phyloP scores from a whole-genome alignment of 2,888 invertebrate genomes.

The Anthrax anthrax region DNA sequence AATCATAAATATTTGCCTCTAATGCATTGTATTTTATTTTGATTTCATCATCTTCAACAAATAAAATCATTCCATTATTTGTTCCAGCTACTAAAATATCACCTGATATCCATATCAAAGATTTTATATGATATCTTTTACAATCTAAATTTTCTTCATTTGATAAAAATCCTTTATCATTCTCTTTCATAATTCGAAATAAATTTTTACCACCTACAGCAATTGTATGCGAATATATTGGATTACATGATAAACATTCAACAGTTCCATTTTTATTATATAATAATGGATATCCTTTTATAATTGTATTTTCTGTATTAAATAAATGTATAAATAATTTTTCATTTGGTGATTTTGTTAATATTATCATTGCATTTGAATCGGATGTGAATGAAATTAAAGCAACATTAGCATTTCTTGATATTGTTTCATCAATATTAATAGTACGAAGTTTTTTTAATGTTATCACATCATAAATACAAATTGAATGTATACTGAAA shows the following conservation, averaged over 20 bases:
- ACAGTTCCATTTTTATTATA: neutral
- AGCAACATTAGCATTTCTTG: conserved; percentile 38
- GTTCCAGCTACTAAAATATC: conserved; percentile 77
- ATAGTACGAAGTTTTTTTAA: conserved; percentile 54
- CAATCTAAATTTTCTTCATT: conserved; percentile 62
- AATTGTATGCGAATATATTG: conserved; percentile 52
- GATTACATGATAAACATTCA: conserved; percentile 37
- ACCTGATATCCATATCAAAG: conserved; percentile 67
- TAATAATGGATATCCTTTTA: conserved; percentile 22
- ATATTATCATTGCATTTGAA: conserved; percentile 61
- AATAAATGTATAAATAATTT: conserved; percentile 53
- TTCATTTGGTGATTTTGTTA: conserved; percentile 64
- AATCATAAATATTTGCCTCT: neutral
- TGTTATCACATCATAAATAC: conserved; percentile 52
- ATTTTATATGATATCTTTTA: conserved; percentile 57
- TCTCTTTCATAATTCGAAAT: conserved; percentile 51
- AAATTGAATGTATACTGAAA: conserved; percentile 12
- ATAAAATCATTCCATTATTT: conserved; percentile 54
- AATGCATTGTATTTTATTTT: conserved; percentile 48
- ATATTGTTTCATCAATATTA: conserved; percentile 34
- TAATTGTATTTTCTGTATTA: conserved; percentile 52
- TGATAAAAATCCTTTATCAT: conserved; percentile 49
- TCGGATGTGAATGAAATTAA: conserved; percentile 68
- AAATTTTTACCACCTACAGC: conserved; percentile 42
- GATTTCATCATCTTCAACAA: conserved; percentile 76